Evolutionary conservation across 2,888 invertebrate species (phyloP).

Genomic region (Arctia plantaginis): DNA sequence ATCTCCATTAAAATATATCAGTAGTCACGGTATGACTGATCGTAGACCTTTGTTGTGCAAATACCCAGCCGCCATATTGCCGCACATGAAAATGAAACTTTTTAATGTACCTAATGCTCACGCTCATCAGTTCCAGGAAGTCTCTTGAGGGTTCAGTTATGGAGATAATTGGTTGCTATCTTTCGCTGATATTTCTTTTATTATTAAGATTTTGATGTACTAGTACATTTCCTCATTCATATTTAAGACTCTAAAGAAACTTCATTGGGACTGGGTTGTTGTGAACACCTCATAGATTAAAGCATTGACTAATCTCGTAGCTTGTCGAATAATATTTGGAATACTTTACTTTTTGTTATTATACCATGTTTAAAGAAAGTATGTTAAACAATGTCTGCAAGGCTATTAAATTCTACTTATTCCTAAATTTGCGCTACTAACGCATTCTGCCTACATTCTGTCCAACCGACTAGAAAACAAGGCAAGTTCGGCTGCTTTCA

Average conservation of each 20-base stretch:
- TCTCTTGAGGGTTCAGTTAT: constrained; percentile 13
- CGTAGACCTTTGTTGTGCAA: constrained; percentile 83
- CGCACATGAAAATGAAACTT: constrained; percentile 59
- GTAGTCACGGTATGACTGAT: constrained; percentile 85
- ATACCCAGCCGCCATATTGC: constrained; percentile 59
- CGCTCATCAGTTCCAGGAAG: not conserved
- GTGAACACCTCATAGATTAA: too few species aligned
- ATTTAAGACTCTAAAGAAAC: not conserved
- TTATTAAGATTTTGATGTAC: not conserved
- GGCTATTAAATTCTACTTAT: too few species aligned
- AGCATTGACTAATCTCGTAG: too few species aligned
- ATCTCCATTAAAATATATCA: constrained; percentile 86
- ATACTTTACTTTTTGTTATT: too few species aligned
- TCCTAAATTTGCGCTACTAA: too few species aligned
- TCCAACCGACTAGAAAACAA: too few species aligned
- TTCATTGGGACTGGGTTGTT: too few species aligned
- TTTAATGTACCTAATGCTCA: constrained; percentile 57
- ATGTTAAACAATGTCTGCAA: too few species aligned
- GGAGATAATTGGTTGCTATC: not conserved
- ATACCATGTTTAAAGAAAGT: too few species aligned
- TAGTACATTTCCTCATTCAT: not conserved
- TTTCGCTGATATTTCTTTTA: not conserved
- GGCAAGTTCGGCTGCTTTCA: too few species aligned
- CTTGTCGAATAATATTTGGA: too few species aligned
- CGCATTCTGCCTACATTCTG: too few species aligned